Evolutionary conservation across 1,140 invertebrate species (phyloP).

Genomic region (Scylla paramamosain): DNA sequence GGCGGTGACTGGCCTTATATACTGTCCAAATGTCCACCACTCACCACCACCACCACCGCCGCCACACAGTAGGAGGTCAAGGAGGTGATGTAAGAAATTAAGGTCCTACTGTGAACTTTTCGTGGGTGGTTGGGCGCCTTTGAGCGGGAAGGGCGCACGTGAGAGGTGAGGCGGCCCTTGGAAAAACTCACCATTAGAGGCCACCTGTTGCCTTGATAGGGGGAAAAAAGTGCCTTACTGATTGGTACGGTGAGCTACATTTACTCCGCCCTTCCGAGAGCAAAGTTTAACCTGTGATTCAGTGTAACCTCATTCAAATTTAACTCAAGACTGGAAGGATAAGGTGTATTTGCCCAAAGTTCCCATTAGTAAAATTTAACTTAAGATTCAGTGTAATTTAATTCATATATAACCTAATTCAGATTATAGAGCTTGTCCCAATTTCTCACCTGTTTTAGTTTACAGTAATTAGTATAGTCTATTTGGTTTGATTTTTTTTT

Average conservation of each 20-base stretch:
- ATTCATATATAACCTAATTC: too few species aligned
- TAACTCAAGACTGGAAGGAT: too few species aligned
- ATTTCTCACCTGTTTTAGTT: too few species aligned
- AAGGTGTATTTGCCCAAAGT: too few species aligned
- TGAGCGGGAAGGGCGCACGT: background rate
- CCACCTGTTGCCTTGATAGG: background rate
- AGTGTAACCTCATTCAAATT: too few species aligned
- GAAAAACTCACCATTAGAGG: background rate
- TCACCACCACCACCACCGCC: background rate
- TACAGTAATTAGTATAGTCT: too few species aligned
- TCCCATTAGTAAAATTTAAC: too few species aligned
- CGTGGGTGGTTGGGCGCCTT: background rate
- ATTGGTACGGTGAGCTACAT: slow-evolving; percentile 2
- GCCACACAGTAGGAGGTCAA: background rate
- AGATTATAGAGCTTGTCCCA: too few species aligned
- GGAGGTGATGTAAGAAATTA: background rate
- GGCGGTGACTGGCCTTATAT: background rate
- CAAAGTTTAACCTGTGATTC: background rate
- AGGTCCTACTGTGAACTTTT: background rate
- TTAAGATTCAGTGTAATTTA: too few species aligned
- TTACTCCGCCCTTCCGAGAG: background rate
- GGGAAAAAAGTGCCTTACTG: background rate
- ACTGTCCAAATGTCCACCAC: background rate
- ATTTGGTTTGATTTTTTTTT: too few species aligned
- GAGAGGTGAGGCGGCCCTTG: background rate